Evolutionary conservation across 2,888 invertebrate genomes (phyloP).

Genomic region (Lomographa bimaculata): DNA sequence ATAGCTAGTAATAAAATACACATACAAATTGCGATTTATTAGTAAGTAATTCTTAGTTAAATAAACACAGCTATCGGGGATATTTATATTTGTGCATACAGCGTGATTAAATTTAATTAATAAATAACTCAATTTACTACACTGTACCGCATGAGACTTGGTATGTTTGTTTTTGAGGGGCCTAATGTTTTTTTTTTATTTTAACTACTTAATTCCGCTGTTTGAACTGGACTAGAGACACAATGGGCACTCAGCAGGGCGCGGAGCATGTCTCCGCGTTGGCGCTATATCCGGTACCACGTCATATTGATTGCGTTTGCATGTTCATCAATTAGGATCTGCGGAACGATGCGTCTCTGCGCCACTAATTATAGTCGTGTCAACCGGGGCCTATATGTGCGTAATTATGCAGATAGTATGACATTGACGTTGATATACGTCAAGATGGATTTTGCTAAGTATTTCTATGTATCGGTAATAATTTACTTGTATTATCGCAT

Average conservation of each 20-base stretch:
- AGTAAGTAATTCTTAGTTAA: too few species aligned
- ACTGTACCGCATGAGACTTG: too few species aligned
- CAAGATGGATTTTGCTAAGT: not conserved
- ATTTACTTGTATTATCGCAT: too few species aligned
- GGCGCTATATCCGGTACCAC: constrained; percentile 63
- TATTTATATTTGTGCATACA: too few species aligned
- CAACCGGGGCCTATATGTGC: constrained; percentile 50
- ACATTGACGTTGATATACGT: constrained; percentile 53
- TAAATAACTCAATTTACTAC: too few species aligned
- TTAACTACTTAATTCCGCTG: not conserved
- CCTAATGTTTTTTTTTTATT: too few species aligned
- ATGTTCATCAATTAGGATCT: constrained; percentile 80
- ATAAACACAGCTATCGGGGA: too few species aligned
- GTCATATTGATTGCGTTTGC: constrained; percentile 81
- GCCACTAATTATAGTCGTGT: constrained; percentile 77
- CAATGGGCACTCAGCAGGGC: constrained; percentile 22
- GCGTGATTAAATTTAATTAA: too few species aligned
- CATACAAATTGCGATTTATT: too few species aligned
- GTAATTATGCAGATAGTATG: constrained; percentile 64
- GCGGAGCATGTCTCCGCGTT: constrained; percentile 42
- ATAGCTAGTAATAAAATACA: too few species aligned
- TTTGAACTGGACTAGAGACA: constrained; percentile 18
- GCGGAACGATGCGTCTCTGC: constrained; percentile 74
- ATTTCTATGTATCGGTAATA: too few species aligned
- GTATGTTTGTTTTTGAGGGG: too few species aligned